Conservation (phyloP, 2,797 vertebrate species). For the Selene dorsalis region DNA sequence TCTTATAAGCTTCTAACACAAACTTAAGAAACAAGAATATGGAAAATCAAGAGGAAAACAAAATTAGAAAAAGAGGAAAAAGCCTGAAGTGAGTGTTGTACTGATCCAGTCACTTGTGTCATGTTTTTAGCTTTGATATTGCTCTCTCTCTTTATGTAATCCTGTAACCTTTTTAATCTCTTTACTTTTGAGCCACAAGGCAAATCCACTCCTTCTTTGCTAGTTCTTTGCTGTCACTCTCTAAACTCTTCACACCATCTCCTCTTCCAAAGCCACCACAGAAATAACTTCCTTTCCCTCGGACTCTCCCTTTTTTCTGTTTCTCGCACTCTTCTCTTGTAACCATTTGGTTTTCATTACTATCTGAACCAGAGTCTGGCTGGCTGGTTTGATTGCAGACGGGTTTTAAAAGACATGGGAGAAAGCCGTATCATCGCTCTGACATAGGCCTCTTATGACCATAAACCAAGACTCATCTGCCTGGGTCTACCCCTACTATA, state of each 20-base stretch:
- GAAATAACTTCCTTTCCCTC: conserved; percentile 54
- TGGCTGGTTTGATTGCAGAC: conserved; percentile 75
- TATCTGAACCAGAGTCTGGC: conserved; percentile 84
- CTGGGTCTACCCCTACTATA: conserved; percentile 78
- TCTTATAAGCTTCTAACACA: conserved; percentile 5
- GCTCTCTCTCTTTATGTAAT: conserved; percentile 33
- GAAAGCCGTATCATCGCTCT: conserved; percentile 83
- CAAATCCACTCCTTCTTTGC: conserved; percentile 22
- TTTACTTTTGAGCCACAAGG: conserved; percentile 34
- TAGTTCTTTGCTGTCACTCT: conserved; percentile 40
- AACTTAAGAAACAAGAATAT: conserved; percentile 10
- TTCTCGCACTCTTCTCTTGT: conserved; percentile 61
- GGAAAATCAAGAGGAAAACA: conserved; percentile 1
- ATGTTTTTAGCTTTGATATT: conserved; percentile 27
- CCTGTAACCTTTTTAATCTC: conserved; percentile 31
- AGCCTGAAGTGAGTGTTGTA: conserved; percentile 8
- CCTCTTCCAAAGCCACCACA: conserved; percentile 55
- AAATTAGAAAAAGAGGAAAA: conserved; percentile 12
- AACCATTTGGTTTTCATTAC: conserved; percentile 93
- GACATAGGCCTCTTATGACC: conserved; percentile 80
- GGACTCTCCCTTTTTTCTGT: conserved; percentile 38
- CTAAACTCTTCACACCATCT: conserved; percentile 57
- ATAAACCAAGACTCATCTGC: conserved; percentile 85
- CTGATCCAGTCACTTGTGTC: conserved; percentile 1
- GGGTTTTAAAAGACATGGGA: conserved; percentile 75